Base-by-base conservation (phyloP, 2,888 invertebrate species). In the Sipunculus nudus region DNA sequence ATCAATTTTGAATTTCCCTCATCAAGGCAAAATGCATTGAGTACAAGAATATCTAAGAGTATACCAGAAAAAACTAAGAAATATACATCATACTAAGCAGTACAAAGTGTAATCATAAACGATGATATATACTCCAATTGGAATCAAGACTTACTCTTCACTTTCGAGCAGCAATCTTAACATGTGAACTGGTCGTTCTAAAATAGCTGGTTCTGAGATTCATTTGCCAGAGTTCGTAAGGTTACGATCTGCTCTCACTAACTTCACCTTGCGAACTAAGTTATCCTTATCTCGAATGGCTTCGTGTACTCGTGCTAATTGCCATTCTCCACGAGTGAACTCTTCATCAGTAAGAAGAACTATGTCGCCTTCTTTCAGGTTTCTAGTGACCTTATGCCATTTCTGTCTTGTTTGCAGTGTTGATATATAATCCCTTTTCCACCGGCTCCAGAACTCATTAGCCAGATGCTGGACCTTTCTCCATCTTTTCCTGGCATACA, bases 181-280 rank as follows among this genome's bases (percentile, higher is more conserved):
- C 43, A 65, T 65, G 16, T 67, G 67, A 4, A 65, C 38, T 8
- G 62, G 65, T 13, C 62, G 53, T 26, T 53, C 59, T 8, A 62
- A 41, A 28, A 41, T 16, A 8, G 29, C 39, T 6, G 35, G 2
- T 13, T 23, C 10, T 6, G n/a, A 4, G 10, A 28, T 48, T 29
- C 43, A 46, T 39, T 55, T 55, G 19, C 66, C 66, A 16, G 29
- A 23, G 4, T 35, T 46, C 39, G 58, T 39, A 13, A 64, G 46
- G 19, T 13, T 40, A 6, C 21, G 26, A n/a, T 31, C 45, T 13
- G 40, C 55, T 2, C 59, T 31, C 3, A 25, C 35, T 25, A 58
- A 2, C 35, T 61, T 66, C n/a, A 66, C 67, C 28, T 53, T 62
- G 6, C 61, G 35, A 26, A 66, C 67, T 13, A 47, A n/a, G 76